These are phyloP conservation scores for Ochotona princeps DNA, from an alignment of 2,113 vertebrate genomes.

Conservation along the genomic window DNA sequence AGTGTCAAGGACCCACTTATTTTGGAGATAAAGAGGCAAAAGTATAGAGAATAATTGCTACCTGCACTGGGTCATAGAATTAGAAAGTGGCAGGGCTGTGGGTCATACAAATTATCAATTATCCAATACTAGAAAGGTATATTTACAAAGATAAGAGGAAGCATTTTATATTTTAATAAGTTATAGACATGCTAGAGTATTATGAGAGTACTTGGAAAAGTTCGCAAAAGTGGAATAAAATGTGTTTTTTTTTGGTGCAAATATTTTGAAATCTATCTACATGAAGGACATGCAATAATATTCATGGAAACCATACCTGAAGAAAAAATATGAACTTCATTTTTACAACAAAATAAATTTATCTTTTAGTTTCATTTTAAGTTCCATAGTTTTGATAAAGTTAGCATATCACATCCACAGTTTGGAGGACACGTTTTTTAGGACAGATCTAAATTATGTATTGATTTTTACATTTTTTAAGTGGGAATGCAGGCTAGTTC, in stretches of 20 bases:
- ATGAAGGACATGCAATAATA: too few species aligned
- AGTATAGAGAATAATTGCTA: not conserved
- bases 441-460: conserved; percentile 17
- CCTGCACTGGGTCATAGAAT: not conserved
- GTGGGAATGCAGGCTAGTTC: too few species aligned
- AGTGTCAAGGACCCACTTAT: not conserved
- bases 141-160: not conserved
- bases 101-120: not conserved
- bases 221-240: too few species aligned
- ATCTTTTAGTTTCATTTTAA: too few species aligned
- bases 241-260: too few species aligned
- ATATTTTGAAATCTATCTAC: too few species aligned
- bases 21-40: not conserved
- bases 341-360: too few species aligned
- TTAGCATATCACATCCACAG: not conserved
- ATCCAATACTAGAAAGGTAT: not conserved
- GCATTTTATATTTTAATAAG: conserved; percentile 34
- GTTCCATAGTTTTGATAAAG: not conserved
- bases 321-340: too few species aligned
- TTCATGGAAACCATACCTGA: too few species aligned
- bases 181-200: conserved; percentile 11
- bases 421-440: not conserved
- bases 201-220: too few species aligned
- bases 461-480: too few species aligned
- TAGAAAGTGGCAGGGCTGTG: not conserved